Evolutionary conservation across 2,888 invertebrate genomes (phyloP), one percentile per base, ranked within the genome.

Genomic region (Vesta saturnalis): DNA sequence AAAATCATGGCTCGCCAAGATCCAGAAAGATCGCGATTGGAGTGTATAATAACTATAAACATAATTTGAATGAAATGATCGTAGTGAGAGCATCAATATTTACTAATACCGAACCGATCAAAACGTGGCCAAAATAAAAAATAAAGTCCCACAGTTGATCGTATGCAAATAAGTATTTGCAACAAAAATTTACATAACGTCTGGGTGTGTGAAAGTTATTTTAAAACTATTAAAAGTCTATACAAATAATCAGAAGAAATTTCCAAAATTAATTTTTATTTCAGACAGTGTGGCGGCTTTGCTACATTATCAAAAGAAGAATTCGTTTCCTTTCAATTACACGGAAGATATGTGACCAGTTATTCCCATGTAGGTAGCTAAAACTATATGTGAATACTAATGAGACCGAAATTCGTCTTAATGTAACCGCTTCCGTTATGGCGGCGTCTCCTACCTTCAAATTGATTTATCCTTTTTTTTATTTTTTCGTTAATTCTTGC

Each of bases 401-500:
- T 80, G 80, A 82, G 78, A 77, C 81, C 82, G 80, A 82, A 82
- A 82, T 80, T 79, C 81, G 81, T 80, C 81, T 81, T 80, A 81
- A 81, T 81, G 79, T 79, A 74, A 79, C 82, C 82, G 82, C 82
- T 80, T 81, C 81, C 81, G 81, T 74, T 77, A 77, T 72, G 76
- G 65, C 67, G 69, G 68, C 64, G 61, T 54, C 46, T 19, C 16
- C 64, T 21, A 21, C 5, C 12, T 19, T 59, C 56, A 30, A 22
- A 18, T 52, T 30, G 39, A 39, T 61, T 61, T 59, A 43, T 58
- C 16, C 14, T 59, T 59, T 59, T 47, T 59, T 19, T 21, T 52
- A 19, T 4, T 18, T 12, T 52, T 52, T 8, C 1, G 39, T 39
- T n/a, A n/a, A 39, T 39, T 39, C 39, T 10, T 39, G 39, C 39